Base-by-base conservation (phyloP, 2,888 invertebrate species). In the Drosophila setosimentum region DNA sequence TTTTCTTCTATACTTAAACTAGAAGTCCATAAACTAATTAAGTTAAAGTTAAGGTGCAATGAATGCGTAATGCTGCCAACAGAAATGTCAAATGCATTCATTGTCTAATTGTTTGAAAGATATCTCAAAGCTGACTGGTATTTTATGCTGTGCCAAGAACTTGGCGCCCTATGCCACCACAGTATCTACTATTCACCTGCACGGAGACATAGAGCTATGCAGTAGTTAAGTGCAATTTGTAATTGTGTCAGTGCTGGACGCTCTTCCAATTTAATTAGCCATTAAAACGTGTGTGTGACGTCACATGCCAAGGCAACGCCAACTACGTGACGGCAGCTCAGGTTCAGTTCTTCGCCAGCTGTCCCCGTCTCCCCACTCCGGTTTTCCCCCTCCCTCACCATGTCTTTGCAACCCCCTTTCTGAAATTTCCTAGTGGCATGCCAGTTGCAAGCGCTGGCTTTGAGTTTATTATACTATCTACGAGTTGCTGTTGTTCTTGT, bases 201-300 rank as follows among this genome's bases (percentile, higher is more conserved):
- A 29, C 29, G 55, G 60, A 42, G 35, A 33, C 55, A 58, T 55
- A 63, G 66, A 73, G 73, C 73, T 68, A 70, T 76, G 78, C 74
- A 74, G 75, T 78, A 83, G 81, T 86, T 88, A 86, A 88, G 73
- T 83, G 87, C 89, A 89, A 89, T 86, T 86, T 86, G 89, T 86
- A 89, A 89, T 86, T 89, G 89, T 89, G 87, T 89, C 89, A 88
- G 76, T 74, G 74, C 65, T 65, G 78, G 68, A 71, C 54, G 67
- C 73, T 86, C 78, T 86, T 82, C 77, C 85, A 89, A 89, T 86
- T 86, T 86, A 86, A 86, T 86, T 86, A 86, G 85, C 87, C 79
- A 86, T 89, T 89, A 86, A 87, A 86, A 79, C 80, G 70, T 60
- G 59, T 78, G 76, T 87, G 87, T 80, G 80, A 85, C 83, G 88